phyloP scores from a whole-genome alignment of 2,113 vertebrate genomes.

The Eublepharis macularius region DNA sequence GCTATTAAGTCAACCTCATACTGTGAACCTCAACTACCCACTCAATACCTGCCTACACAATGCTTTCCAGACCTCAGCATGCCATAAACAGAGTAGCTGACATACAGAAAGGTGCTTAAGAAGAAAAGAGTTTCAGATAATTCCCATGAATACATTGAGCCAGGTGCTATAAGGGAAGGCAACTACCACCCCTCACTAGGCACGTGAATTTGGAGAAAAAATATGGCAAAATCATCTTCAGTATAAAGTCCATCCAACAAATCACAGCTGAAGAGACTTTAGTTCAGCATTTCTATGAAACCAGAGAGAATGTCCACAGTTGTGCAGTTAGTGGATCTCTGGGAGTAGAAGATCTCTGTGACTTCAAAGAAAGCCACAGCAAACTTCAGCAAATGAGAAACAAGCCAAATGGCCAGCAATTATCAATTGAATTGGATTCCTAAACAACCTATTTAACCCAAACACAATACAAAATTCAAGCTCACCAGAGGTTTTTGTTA shows the following conservation, averaged over 20 bases:
- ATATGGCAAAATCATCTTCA: background rate
- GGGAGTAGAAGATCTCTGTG: background rate
- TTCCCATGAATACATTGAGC: background rate
- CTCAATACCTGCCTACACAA: background rate
- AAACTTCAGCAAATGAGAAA: background rate
- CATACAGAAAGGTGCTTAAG: background rate
- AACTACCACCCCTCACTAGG: background rate
- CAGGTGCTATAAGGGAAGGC: too few species aligned
- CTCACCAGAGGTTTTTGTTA: background rate
- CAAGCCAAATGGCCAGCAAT: background rate
- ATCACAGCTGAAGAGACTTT: background rate
- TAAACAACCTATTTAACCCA: background rate
- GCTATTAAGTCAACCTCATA: background rate
- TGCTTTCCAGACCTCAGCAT: background rate
- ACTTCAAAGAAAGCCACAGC: background rate
- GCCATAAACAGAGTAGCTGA: background rate
- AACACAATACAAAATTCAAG: background rate
- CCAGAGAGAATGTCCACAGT: background rate
- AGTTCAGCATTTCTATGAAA: background rate
- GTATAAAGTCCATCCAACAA: background rate
- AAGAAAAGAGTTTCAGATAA: background rate
- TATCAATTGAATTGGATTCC: background rate
- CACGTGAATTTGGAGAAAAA: background rate
- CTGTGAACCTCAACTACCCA: background rate
- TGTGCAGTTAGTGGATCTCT: background rate